These are phyloP conservation scores for Callyntrura guangdongensis DNA, from an alignment of 2,888 invertebrate genomes.

Conservation along the genomic window DNA sequence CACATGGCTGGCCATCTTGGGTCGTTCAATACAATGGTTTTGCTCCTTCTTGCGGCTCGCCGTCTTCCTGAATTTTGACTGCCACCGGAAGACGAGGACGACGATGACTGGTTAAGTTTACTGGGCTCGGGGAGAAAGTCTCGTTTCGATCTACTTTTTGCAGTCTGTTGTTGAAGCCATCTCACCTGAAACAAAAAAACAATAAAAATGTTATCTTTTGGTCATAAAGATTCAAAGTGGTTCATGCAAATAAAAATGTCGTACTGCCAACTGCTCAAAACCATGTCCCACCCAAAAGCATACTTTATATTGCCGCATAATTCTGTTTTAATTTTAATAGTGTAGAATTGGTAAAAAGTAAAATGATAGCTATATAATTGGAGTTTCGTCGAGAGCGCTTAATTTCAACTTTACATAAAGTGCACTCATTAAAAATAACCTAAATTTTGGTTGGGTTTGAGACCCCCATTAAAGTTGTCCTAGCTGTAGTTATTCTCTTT, in stretches of 20 bases:
- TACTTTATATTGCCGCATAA: too few relatives aligned
- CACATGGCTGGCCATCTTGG: slow-evolving; percentile 95
- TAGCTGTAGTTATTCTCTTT: too few relatives aligned
- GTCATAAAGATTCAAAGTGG: not conserved
- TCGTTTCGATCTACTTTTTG: slow-evolving; percentile 89
- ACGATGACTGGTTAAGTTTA: slow-evolving; percentile 24
- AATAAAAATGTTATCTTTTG: not conserved
- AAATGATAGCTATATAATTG: too few relatives aligned
- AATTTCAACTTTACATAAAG: too few relatives aligned
- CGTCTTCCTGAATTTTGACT: slow-evolving; percentile 75
- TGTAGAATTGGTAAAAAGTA: too few relatives aligned
- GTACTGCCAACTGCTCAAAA: not conserved
- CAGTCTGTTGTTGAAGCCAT: slow-evolving; percentile 90
- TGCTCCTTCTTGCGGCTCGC: slow-evolving; percentile 72
- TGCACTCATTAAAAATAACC: too few relatives aligned
- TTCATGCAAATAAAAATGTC: not conserved
- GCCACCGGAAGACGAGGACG: not conserved
- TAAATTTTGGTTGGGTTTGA: too few relatives aligned
- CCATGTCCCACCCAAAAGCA: too few relatives aligned
- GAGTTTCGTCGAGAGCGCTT: too few relatives aligned
- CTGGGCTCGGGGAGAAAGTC: slow-evolving; percentile 85
- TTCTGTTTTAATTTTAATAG: too few relatives aligned
- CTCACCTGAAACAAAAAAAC: slow-evolving; percentile 87
- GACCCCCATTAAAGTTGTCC: too few relatives aligned
- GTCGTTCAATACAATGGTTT: slow-evolving; percentile 90